Base-by-base conservation (phyloP, 2,888 invertebrate species). In the Rambutsinella grinnellia region DNA sequence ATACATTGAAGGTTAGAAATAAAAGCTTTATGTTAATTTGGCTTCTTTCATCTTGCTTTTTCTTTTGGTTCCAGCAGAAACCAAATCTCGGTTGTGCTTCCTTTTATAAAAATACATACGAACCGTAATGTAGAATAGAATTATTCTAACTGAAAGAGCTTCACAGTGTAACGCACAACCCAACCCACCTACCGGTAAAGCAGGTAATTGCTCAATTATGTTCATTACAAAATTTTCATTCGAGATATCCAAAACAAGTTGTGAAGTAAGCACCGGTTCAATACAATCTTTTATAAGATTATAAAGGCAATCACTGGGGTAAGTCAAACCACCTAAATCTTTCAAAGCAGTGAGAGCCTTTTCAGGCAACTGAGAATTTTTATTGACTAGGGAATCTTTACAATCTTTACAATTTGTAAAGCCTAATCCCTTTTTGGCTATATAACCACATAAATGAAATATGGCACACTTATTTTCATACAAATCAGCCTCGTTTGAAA, bases 341-440 rank as follows among this genome's bases (percentile, higher is more conserved):
- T 62, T 62, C 5, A 62, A n/a, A 2, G 1, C 5, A 1, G 62
- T 49, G 6, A 62, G 27, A 6, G 2, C 10, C n/a, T 6, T 28
- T 3, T 24, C 27, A 10, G 13, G 5, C 2, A 17, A 19, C 1
- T 1, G n/a, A 17, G 15, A n/a, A n/a, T 24, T 26, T 3, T n/a
- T 26, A 10, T 47, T 49, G 10, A 1, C 2, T 2, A 62, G 21
- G 8, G 26, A 1, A 3, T 49, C 17, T 17, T 10, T 1, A 44
- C 62, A 62, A 24, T 6, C 28, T 2, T 2, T 2, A 49, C 62
- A 62, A 27, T 62, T 27, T 2, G 62, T 62, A 26, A 62, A 62
- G 2, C 19, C 3, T 17, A 17, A n/a, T n/a, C 17, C 26, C 21
- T 62, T 62, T 17, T 2, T 17, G 2, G 49, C 62, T 8, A 62